phyloP scores from a whole-genome alignment of 2,113 vertebrate species.

The Stegostoma tigrinum region DNA sequence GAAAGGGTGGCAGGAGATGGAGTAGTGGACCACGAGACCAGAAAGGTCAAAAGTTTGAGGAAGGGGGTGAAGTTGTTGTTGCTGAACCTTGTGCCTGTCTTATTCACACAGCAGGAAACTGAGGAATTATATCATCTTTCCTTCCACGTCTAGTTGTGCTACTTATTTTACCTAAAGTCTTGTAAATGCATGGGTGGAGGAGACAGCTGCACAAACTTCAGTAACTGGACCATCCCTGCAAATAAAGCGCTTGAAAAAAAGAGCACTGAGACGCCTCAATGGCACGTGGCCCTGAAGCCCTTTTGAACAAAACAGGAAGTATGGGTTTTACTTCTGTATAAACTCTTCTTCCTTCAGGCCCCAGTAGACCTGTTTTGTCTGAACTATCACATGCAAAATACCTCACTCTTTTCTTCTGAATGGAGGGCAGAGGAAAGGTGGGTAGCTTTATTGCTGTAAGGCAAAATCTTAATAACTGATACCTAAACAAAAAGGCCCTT shows the following conservation, averaged over 20 bases:
- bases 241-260: not conserved
- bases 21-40: not conserved
- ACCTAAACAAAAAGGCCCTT: constrained; percentile 46
- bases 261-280: not conserved
- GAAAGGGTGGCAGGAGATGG: not conserved
- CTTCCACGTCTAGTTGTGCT: constrained; percentile 41
- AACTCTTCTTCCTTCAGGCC: constrained; percentile 20
- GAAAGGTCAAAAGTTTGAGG: not conserved
- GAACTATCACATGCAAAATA: constrained; percentile 28
- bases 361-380: constrained; percentile 35
- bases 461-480: constrained; percentile 44
- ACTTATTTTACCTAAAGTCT: constrained; percentile 55
- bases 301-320: constrained; percentile 25
- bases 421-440: constrained; percentile 40
- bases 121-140: constrained; percentile 27
- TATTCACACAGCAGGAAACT: not conserved
- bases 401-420: constrained; percentile 38
- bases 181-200: constrained; percentile 47
- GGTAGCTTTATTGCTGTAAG: constrained; percentile 41
- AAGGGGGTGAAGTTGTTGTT: not conserved
- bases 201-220: constrained; percentile 56
- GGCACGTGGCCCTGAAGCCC: constrained; percentile 3
- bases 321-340: constrained; percentile 17
- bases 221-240: not conserved
- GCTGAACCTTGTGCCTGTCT: not conserved